These are phyloP conservation scores for Ceratina japonica DNA, from an alignment of 1,140 invertebrate genomes.

Conservation along the genomic window DNA sequence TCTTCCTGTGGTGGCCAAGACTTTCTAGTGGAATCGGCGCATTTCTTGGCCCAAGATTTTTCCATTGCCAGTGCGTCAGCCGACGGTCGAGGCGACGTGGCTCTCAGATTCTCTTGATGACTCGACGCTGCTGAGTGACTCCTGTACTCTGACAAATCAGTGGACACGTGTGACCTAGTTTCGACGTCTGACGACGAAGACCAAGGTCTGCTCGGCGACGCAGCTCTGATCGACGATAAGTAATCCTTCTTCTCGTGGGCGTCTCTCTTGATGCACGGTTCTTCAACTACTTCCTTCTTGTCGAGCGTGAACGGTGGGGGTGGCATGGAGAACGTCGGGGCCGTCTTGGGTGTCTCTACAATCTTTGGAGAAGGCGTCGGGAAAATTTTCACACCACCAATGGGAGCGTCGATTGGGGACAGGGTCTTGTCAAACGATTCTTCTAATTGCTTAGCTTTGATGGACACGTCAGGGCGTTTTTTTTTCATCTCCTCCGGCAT, in stretches of 20 bases:
- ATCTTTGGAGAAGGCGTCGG: conserved; percentile 73
- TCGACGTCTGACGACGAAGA: conserved; percentile 69
- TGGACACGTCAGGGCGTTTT: conserved; percentile 81
- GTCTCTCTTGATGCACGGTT: conserved; percentile 61
- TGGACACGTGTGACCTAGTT: conserved; percentile 69
- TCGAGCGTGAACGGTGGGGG: conserved; percentile 72
- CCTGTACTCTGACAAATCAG: conserved; percentile 66
- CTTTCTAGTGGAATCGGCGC: conserved; percentile 76
- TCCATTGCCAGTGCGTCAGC: conserved; percentile 83
- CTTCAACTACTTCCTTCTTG: conserved; percentile 59
- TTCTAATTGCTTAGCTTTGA: conserved; percentile 83
- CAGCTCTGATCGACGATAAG: conserved; percentile 37
- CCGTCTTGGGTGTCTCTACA: conserved; percentile 36
- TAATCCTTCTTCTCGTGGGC: conserved; percentile 55
- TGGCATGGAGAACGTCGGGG: conserved; percentile 54
- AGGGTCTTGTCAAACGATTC: conserved; percentile 81
- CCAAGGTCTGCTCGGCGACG: conserved; percentile 54
- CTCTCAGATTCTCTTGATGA: conserved; percentile 58
- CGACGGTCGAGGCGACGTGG: conserved; percentile 79
- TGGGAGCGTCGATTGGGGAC: conserved; percentile 82
- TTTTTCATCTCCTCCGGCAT: conserved; percentile 77
- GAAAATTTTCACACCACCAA: conserved; percentile 83
- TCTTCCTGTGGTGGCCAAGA: conserved; percentile 78
- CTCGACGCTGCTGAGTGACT: conserved; percentile 66
- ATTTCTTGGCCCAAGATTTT: conserved; percentile 83